These are phyloP conservation scores for Benitochromis conjunctus DNA, from an alignment of 2,113 vertebrate species.

Conservation along the genomic window DNA sequence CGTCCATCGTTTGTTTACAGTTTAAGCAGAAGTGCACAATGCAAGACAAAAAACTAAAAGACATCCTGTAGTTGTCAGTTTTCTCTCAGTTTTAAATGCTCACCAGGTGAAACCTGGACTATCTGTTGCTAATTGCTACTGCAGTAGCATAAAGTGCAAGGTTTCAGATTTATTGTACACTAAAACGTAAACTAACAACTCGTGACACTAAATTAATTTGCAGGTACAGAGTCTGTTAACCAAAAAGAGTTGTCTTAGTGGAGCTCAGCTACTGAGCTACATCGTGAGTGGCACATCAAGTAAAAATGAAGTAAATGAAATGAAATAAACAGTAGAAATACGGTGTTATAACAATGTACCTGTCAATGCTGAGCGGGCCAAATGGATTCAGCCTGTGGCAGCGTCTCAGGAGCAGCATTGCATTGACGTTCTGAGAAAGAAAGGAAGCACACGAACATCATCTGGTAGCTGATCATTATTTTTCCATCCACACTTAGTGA, in stretches of 20 bases:
- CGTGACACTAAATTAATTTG: not conserved
- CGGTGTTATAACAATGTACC: constrained; percentile 35
- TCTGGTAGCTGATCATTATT: not conserved
- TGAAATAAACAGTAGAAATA: not conserved
- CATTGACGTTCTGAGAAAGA: constrained; percentile 34
- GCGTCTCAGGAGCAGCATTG: constrained; percentile 69
- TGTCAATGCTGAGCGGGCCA: constrained; percentile 25
- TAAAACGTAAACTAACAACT: not conserved
- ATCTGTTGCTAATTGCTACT: not conserved
- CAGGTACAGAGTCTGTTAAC: not conserved
- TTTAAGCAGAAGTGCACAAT: not conserved
- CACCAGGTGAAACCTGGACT: not conserved
- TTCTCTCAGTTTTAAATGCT: not conserved
- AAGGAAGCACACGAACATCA: not conserved
- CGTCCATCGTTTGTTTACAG: not conserved
- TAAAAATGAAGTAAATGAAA: not conserved
- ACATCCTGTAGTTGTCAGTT: not conserved
- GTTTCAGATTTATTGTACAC: not conserved
- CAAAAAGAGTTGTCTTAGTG: not conserved
- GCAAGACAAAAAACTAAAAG: not conserved
- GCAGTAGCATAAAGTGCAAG: not conserved
- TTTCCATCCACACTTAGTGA: not conserved
- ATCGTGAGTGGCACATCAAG: not conserved
- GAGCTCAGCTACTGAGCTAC: not conserved
- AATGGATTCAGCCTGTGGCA: constrained; percentile 54